Base-by-base conservation (phyloP, 2,888 invertebrate species). In the Dromius quadrimaculatus region DNA sequence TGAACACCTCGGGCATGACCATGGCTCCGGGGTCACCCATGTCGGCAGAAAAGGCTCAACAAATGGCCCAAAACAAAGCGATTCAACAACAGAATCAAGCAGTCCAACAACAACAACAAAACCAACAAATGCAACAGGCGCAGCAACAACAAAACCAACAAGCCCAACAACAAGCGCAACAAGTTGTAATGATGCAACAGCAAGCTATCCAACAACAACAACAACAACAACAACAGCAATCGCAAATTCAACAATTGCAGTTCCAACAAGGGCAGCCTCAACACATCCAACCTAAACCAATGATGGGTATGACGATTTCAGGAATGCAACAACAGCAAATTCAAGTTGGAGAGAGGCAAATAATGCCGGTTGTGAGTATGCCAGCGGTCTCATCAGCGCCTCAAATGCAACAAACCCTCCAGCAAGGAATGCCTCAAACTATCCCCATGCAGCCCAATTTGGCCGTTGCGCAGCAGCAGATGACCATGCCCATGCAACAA, bases 301-400 rank as follows among this genome's bases (percentile, higher is more conserved):
- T 87, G 76, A 86, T 87, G 85, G 84, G 86, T 85, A 87, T 90
- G 86, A 84, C 88, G 0, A 81, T 89, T 74, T 86, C 87, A 71
- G 81, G 83, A 4, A 84, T 87, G 81, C 86, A 84, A 57, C 80
- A 83, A 71, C 83, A 83, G 72, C 81, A 81, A 72, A 76, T 82
- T 22, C 83, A 83, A 74, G 81, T 82, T 71, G 83, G 83, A 15
- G 85, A 86, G 43, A 84, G 88, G 69, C 86, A 86, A 0, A 85
- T 88, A 0, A 84, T 90, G 84, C 90, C 90, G 0, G 90, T 90
- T 0, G 89, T 90, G 0, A 89, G 90, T 0, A 89, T 90, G 82
- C 81, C 83, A 1, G 79, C 85, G 1, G 85, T 85, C 66, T 80
- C 84, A 1, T 77, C 85, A 45, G 84, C 85, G 0, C 85, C 87